Conservation (phyloP, 2,797 vertebrate species). For the Xenentodon cancila region DNA sequence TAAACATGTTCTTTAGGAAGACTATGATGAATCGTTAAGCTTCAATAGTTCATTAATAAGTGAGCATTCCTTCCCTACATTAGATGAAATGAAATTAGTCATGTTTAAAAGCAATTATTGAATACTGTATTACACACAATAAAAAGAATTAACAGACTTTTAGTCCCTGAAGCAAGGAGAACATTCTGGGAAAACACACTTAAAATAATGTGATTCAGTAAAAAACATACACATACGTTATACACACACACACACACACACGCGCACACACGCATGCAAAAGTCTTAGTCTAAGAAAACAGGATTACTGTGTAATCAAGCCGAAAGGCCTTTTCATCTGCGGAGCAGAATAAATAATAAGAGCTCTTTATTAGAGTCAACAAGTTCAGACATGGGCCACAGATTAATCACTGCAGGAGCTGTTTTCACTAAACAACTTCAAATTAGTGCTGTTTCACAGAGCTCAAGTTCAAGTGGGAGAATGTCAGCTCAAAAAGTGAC, state of each 20-base stretch:
- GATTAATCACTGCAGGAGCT: slow-evolving; percentile 53
- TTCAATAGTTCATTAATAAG: too few relatives aligned
- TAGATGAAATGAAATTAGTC: too few relatives aligned
- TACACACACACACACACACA: not conserved
- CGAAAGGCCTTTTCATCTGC: slow-evolving; percentile 67
- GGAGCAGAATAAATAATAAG: slow-evolving; percentile 71
- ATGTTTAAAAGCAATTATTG: too few relatives aligned
- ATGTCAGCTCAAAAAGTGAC: slow-evolving; percentile 17
- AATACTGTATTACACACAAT: too few relatives aligned
- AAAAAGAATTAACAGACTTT: too few relatives aligned
- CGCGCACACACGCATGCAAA: slow-evolving; percentile 16
- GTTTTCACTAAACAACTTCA: slow-evolving; percentile 58
- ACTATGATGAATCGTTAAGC: too few relatives aligned
- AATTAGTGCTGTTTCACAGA: slow-evolving; percentile 37
- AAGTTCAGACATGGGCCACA: slow-evolving; percentile 74
- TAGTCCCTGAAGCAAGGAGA: not conserved
- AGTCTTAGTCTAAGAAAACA: slow-evolving; percentile 63
- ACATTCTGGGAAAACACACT: slow-evolving; percentile 15
- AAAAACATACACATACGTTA: slow-evolving; percentile 11
- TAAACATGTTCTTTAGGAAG: too few relatives aligned
- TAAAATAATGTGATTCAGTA: slow-evolving; percentile 29
- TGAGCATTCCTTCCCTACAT: too few relatives aligned
- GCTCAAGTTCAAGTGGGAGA: slow-evolving; percentile 33
- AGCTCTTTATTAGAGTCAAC: slow-evolving; percentile 64
- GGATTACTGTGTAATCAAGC: slow-evolving; percentile 70